Percentiles rank a stretch among this genome's conserved stretches.
phyloP scores from a whole-genome alignment of 2,113 vertebrate genomes.

The Psophia crepitans region DNA sequence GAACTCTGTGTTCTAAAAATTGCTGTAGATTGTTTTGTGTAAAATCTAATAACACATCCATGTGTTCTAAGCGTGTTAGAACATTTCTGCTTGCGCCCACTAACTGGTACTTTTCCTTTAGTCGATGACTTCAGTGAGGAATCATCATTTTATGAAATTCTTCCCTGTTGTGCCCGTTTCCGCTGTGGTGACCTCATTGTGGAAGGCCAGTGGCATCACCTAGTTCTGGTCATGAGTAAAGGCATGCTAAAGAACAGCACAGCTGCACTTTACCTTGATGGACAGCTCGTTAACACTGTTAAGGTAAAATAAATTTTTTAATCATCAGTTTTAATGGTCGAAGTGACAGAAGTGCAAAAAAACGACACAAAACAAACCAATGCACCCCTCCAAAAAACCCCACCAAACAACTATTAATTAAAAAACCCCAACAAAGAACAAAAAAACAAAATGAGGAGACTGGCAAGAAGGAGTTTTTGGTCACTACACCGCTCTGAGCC shows the following conservation, averaged over 20 bases:
- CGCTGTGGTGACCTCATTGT: constrained; percentile 92
- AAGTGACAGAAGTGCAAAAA: background rate
- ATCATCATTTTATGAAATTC: constrained; percentile 95
- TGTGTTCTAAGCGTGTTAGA: too few species aligned
- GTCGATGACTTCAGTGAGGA: constrained; percentile 96
- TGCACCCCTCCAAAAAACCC: background rate
- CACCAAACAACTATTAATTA: too few species aligned
- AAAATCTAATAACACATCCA: background rate
- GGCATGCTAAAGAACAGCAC: constrained; percentile 99
- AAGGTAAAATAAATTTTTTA: constrained; percentile 81
- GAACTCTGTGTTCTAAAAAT: background rate
- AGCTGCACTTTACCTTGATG: constrained; percentile 90
- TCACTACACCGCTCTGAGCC: background rate
- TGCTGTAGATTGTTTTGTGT: background rate
- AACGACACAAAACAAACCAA: background rate
- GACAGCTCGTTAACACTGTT: constrained; percentile 91
- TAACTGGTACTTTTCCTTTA: constrained; percentile 55
- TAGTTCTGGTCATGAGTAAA: constrained; percentile 96
- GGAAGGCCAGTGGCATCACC: constrained; percentile 98
- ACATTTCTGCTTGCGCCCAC: background rate
- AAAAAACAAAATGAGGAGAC: background rate
- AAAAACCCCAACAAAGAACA: too few species aligned
- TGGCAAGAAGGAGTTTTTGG: background rate
- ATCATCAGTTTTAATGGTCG: background rate
- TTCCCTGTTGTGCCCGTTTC: constrained; percentile 95